A percentile compares a stretch with the other conserved stretches of the same genome.
Evolutionary conservation across 2,888 invertebrate genomes (phyloP).

Genomic region (Phlogophora meticulosa): DNA sequence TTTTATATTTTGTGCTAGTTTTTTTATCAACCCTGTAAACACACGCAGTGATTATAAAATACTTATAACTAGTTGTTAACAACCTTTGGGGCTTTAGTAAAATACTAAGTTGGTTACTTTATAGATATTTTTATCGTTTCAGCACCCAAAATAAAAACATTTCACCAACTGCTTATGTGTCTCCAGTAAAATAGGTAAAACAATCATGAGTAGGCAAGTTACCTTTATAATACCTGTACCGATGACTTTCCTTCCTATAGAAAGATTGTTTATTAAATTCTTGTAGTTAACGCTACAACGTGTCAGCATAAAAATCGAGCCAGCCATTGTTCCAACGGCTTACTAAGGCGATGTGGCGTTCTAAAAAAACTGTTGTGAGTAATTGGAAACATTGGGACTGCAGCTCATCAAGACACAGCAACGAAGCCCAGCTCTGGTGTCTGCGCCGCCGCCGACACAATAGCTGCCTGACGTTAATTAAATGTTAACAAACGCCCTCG

Average conservation of each 20-base stretch:
- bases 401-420: slow-evolving; percentile 74
- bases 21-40: background rate
- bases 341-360: slow-evolving; percentile 41
- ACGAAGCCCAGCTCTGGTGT: slow-evolving; percentile 79
- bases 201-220: too few relatives aligned
- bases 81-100: background rate
- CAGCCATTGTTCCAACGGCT: slow-evolving; percentile 47
- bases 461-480: slow-evolving; percentile 90
- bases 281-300: slow-evolving; percentile 20
- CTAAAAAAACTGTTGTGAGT: slow-evolving; percentile 73
- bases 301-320: slow-evolving; percentile 48
- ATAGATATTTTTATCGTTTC: background rate
- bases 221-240: too few relatives aligned
- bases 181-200: too few relatives aligned
- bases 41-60: background rate
- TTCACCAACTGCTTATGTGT: too few relatives aligned
- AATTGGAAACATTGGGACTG: slow-evolving; percentile 83
- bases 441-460: slow-evolving; percentile 84
- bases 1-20: slow-evolving; percentile 14
- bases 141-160: background rate
- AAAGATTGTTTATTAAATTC: slow-evolving; percentile 13
- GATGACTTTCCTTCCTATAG: background rate
- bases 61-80: background rate
- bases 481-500: slow-evolving; percentile 91
- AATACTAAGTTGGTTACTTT: too few relatives aligned